A percentile compares a stretch with the other conserved stretches of the same genome.
These are phyloP conservation scores for Puffinus mauretanicus DNA, from an alignment of 2,113 vertebrate species.

Conservation along the genomic window DNA sequence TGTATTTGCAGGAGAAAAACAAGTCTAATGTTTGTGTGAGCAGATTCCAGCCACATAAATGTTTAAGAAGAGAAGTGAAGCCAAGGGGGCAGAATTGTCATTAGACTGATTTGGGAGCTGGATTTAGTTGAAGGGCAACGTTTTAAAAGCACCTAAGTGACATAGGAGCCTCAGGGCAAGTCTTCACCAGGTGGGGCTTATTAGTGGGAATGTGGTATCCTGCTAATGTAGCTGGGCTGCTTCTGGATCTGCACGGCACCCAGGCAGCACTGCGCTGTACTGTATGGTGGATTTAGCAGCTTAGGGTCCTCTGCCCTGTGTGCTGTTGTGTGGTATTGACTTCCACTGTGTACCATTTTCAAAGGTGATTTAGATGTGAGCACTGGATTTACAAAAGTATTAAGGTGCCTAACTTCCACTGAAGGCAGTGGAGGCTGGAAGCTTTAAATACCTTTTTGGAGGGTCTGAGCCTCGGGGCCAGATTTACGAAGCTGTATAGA, in stretches of 20 bases:
- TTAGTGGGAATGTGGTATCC: background rate
- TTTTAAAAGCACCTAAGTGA: slow-evolving; percentile 56
- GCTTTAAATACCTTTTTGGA: slow-evolving; percentile 55
- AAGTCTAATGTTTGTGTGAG: background rate
- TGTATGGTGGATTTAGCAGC: slow-evolving; percentile 31
- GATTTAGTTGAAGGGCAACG: slow-evolving; percentile 42
- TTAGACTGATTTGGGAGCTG: slow-evolving; percentile 15
- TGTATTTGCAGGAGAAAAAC: background rate
- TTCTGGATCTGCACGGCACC: background rate
- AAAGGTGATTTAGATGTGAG: slow-evolving; percentile 54
- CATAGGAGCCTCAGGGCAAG: slow-evolving; percentile 20
- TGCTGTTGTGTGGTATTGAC: slow-evolving; percentile 7
- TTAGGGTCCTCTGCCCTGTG: slow-evolving; percentile 56
- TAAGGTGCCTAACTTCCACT: slow-evolving; percentile 30
- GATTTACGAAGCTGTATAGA: slow-evolving; percentile 19
- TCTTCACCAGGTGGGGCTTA: slow-evolving; percentile 23
- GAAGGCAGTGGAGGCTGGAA: background rate
- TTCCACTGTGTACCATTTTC: slow-evolving; percentile 7
- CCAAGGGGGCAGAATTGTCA: slow-evolving; percentile 19
- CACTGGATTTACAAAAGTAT: slow-evolving; percentile 39
- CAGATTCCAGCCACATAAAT: background rate
- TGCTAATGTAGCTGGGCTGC: background rate
- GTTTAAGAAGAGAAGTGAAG: background rate
- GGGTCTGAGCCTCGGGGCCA: slow-evolving; percentile 34
- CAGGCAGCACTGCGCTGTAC: background rate